A percentile compares a stretch with the other conserved stretches of the same genome.
These are phyloP conservation scores for Virgularia gustaviana DNA, from an alignment of 92 coral and sea anemone genomes.

Conservation along the genomic window DNA sequence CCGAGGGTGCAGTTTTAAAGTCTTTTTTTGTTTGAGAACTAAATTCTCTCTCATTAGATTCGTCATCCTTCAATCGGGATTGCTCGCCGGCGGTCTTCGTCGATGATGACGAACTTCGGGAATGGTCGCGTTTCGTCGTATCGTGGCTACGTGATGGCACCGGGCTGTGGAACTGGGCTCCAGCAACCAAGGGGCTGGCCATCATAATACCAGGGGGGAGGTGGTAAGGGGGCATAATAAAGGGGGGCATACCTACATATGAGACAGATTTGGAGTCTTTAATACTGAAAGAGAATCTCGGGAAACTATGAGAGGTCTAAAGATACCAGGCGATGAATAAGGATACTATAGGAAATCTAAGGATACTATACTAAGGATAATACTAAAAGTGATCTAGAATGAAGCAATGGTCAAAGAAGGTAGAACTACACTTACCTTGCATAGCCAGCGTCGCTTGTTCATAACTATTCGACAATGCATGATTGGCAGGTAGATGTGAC, in stretches of 20 bases:
- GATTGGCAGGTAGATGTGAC: conserved; percentile 23
- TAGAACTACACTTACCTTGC: conserved; percentile 4
- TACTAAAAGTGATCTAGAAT: background rate
- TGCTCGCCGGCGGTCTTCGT: background rate
- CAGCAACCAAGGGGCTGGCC: conserved; percentile 23
- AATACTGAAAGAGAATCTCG: no score
- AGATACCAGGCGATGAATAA: background rate
- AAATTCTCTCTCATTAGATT: background rate
- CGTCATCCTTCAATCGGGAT: conserved; percentile 26
- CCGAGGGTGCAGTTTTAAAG: background rate
- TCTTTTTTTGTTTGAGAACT: conserved; percentile 12
- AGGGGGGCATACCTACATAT: conserved; percentile 14
- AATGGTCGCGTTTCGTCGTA: conserved; percentile 28
- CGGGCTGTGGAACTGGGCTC: conserved; percentile 21
- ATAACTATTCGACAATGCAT: conserved; percentile 24
- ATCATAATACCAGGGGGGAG: conserved; percentile 33
- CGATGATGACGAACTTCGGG: conserved; percentile 26
- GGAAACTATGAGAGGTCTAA: background rate
- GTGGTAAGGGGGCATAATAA: conserved; percentile 7
- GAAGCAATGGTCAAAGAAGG: background rate
- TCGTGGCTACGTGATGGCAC: conserved; percentile 25
- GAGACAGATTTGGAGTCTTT: no score
- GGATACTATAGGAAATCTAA: no score
- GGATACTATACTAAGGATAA: background rate
- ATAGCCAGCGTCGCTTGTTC: conserved; percentile 36